Evolutionary conservation across 2,888 invertebrate genomes (phyloP).

Genomic region (Chymomyza amoena): DNA sequence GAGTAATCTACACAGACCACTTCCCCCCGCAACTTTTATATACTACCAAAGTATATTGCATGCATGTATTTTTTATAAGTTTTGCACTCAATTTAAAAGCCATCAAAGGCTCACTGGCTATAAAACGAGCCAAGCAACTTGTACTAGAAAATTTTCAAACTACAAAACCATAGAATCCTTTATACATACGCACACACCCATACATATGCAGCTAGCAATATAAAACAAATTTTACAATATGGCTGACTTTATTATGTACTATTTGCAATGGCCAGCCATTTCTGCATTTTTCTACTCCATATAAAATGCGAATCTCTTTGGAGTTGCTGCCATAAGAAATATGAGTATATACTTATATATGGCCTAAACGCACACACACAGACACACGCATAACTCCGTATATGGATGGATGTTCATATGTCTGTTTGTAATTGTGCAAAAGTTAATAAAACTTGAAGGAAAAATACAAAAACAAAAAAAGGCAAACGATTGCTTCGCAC

Average conservation of each 20-base stretch:
- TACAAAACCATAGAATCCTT: background rate
- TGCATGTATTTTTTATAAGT: constrained; percentile 43
- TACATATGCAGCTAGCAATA: background rate
- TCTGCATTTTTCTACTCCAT: background rate
- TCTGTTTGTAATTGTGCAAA: background rate
- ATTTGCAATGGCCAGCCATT: constrained; percentile 18
- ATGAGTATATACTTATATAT: background rate
- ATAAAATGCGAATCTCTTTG: background rate
- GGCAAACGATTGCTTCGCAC: background rate
- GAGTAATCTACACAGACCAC: constrained; percentile 11
- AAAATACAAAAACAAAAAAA: constrained; percentile 20
- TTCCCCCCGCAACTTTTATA: background rate
- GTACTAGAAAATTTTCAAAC: background rate
- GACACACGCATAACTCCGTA: background rate
- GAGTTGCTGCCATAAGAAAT: background rate
- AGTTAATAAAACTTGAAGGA: background rate
- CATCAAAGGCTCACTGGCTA: constrained; percentile 31
- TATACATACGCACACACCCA: background rate
- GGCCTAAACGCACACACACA: background rate
- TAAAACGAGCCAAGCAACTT: background rate
- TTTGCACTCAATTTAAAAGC: constrained; percentile 48
- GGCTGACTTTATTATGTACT: background rate
- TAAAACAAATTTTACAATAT: background rate
- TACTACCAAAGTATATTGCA: background rate
- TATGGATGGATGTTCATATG: constrained; percentile 5